Base-by-base conservation (phyloP, 2,113 vertebrate species). In the Pseudopipra pipra region DNA sequence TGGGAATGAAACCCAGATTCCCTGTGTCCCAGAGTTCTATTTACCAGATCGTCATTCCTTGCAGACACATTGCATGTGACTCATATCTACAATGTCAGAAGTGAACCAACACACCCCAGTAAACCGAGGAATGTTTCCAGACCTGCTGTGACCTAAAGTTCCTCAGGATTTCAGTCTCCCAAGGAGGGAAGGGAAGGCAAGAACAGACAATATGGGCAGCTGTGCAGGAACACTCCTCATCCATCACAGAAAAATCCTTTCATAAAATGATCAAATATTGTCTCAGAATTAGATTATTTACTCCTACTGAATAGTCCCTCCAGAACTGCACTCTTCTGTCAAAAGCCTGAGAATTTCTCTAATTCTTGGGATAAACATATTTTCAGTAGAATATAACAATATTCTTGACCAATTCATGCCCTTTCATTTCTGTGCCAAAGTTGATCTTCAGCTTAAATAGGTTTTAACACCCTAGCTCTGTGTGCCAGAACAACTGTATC, bases 51-150 rank as follows among this genome's bases (percentile, higher is more conserved):
- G 5, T 76, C 65, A 30, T 82, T 89, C 54, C 81, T 91, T 1
- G 0, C 56, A 70, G 62, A 43, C 65, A 55, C 54, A 12, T 23
- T 22, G 65, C 49, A 30, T 66, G 70, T 96, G 91, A 95, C 70
- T 93, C 89, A 74, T 43, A 66, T 62, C 74, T 62, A 1, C 81
- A 61, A 7, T 9, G 62, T 70, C 78, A 70, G 49, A 73, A 89
- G 67, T 19, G 66, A 95, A 76, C 59, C 75, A 65, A 66, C 85
- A 85, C 62, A 80, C 14, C n/a, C 63, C 56, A 65, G 62, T 39
- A 73, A 82, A 82, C 9, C 25, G 21, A 85, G 54, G 71, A 87
- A 94, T 47, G 85, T 79, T 96, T 96, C 81, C 94, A 95, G 91
- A 79, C 54, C 78, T 14, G 9, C 46, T 28, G 49, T 89, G 89